Evolutionary conservation across 2,797 vertebrate species (phyloP), one percentile per base, ranked within the genome.

Genomic region (Babyrousa celebensis): DNA sequence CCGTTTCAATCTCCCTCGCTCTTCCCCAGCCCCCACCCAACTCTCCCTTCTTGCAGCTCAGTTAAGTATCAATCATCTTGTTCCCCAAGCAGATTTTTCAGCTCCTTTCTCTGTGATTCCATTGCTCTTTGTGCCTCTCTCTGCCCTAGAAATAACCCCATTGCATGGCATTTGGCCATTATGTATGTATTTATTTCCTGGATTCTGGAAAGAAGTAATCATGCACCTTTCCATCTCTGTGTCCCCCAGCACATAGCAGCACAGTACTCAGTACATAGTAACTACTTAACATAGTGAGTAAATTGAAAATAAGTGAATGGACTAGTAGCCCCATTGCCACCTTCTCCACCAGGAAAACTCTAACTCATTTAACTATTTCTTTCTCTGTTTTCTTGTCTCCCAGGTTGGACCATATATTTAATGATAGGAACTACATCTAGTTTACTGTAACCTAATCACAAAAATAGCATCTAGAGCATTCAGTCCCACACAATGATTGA

Each of bases 291-390:
- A 43, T 79, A 62, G 65, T 82, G 60, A 84, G 20, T 58, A 74
- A 91, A 80, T 65, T 83, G 32, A 92, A 96, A 96, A 67, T 79
- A 72, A 95, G 65, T 68, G 67, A 84, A 60, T 84, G 75, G 63
- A 0, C 32, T 54, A 5, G 3, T 68, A 74, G 40, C 70, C n/a
- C 25, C 56, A 7, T 74, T 85, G 58, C 83, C 18, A 85, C 36
- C 85, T 94, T 92, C 32, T 68, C 62, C 11, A 63, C 17, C 67
- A 95, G 62, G n/a, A 36, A 86, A 93, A 60, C 72, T 8, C 36
- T 56, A 82, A 70, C 40, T 68, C 56, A 43, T 40, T 88, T 71
- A 88, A 25, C 25, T 85, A 56, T 71, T 89, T 75, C 12, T 85
- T 92, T 90, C 52, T 17, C 84, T 63, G 21, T 88, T 58, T 74